phyloP scores from a whole-genome alignment of 2,888 invertebrate species.

The Muschampia plurimacula region DNA sequence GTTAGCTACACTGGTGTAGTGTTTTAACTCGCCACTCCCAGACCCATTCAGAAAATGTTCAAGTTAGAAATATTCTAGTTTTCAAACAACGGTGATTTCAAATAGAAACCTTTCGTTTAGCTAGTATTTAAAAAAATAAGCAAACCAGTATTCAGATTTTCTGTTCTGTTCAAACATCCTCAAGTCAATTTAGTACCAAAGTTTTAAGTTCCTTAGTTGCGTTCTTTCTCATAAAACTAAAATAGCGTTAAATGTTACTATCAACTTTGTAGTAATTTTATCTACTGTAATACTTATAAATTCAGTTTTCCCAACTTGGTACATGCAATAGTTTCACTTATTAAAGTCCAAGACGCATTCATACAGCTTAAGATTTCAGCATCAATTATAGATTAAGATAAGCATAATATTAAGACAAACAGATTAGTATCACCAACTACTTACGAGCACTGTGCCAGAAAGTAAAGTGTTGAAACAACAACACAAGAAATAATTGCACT shows the following conservation, averaged over 20 bases:
- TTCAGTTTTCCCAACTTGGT: background rate
- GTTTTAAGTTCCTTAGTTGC: no score
- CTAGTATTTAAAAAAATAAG: background rate
- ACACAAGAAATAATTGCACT: slow-evolving; percentile 16
- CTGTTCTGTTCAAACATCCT: no score
- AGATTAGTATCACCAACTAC: slow-evolving; percentile 2
- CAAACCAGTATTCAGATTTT: no score
- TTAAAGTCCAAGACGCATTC: background rate
- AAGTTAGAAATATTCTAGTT: background rate
- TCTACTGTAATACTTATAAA: no score
- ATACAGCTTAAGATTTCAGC: background rate
- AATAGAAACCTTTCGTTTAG: background rate
- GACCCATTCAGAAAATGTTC: slow-evolving; percentile 2
- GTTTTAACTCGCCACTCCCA: slow-evolving; percentile 10
- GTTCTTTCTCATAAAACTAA: no score
- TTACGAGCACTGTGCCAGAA: slow-evolving; percentile 19
- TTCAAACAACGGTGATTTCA: background rate
- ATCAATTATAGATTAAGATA: slow-evolving; percentile 15
- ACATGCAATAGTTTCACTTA: background rate
- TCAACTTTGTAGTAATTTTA: no score
- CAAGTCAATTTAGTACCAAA: no score
- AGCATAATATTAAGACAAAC: slow-evolving; percentile 2
- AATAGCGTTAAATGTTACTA: no score
- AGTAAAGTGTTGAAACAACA: slow-evolving; percentile 12
- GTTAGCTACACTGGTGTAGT: slow-evolving; percentile 26